Base-by-base conservation (phyloP, 35 echinoderm and acorn worm genomes). In the Ptychodera flava region DNA sequence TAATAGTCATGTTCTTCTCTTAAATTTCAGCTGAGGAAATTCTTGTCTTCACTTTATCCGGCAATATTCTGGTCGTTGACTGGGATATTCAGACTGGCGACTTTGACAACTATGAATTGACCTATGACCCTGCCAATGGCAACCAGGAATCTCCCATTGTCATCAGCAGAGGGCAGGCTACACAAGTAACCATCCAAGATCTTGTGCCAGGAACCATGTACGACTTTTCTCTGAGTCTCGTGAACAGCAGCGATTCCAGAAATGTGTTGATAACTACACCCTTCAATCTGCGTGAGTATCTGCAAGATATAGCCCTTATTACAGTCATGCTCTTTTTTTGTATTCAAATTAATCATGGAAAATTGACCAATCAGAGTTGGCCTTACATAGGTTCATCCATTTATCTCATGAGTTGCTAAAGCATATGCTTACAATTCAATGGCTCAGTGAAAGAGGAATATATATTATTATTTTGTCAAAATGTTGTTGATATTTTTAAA, bases 181-280 rank as follows among this genome's bases (percentile, higher is more conserved):
- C 31, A n/a, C 32, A 37, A 37, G 83, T 76, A 45, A 35, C 34
- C 15, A n/a, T 85, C 1, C 16, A 34, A 36, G 34, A 77, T 38
- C 87, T 92, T 15, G 31, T 15, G 0, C 91, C 91, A 16, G 91
- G 91, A 35, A 80, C 81, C 29, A 82, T 84, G 76, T 92, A 92
- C 77, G 31, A 2, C 31, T 33, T 92, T 64, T 12, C 45, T 64
- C 45, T 64, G 45, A 64, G 45, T 64, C 6, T 22, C 6, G 45
- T 64, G 6, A 64, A 6, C 22, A 22, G 6, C 6, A 22, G 22
- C 6, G 45, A 64, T 64, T 6, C 22, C 45, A 64, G 22, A 64
- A 64, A 6, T 12, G 6, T 12, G 45, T 6, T 64, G 6, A 64
- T 64, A 64, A 22, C 45, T 64, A 64, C 45, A 12, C 45, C 45